Evolutionary conservation across 2,888 invertebrate genomes (phyloP).

Genomic region (Rhopalosiphum nymphaeae): DNA sequence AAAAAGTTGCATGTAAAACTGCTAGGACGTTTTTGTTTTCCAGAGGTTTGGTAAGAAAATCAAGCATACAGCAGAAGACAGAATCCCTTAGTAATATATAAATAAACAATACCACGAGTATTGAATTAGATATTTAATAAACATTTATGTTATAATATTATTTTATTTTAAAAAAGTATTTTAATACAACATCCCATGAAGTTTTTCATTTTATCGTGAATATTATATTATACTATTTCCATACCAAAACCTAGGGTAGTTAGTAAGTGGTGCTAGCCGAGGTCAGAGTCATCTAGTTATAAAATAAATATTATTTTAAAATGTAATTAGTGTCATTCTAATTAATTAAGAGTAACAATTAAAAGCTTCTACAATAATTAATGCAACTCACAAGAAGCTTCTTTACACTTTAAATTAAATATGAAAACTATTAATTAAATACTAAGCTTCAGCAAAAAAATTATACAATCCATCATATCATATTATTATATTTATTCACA

Average conservation of each 20-base stretch:
- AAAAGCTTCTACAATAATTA: not conserved
- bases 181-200: not conserved
- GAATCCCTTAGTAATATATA: not conserved
- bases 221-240: not conserved
- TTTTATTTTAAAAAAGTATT: not conserved
- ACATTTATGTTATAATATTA: not conserved
- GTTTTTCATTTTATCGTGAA: not conserved
- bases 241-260: not conserved
- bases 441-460: not conserved
- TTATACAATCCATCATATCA: not conserved
- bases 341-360: conserved; percentile 9
- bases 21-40: not conserved
- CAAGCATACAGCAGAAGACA: too few relatives aligned
- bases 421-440: not conserved
- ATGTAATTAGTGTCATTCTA: not conserved
- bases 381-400: not conserved
- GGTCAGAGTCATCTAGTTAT: not conserved
- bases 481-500: not conserved
- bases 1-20: not conserved
- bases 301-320: not conserved
- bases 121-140: not conserved
- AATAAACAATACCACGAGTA: not conserved
- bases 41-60: too few relatives aligned
- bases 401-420: not conserved
- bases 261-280: not conserved